Evolutionary conservation across 2,888 invertebrate species (phyloP).

Genomic region (Cephus spinipes): DNA sequence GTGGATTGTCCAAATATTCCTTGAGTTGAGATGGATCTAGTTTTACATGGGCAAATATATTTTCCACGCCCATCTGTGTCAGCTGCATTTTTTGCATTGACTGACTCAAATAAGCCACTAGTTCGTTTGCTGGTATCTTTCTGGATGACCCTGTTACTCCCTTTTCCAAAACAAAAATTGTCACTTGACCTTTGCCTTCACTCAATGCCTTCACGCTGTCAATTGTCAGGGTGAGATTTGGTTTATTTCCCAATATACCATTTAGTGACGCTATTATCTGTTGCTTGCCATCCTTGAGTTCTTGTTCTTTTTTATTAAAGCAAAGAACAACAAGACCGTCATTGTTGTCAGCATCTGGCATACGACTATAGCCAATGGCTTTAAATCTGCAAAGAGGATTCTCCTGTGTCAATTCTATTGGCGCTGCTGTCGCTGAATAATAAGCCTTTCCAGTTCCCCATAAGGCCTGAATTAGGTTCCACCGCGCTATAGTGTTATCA

Average conservation of each 20-base stretch:
- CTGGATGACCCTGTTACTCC: slow-evolving; percentile 73
- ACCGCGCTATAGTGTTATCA: slow-evolving; percentile 91
- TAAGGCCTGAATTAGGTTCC: slow-evolving; percentile 93
- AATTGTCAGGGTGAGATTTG: slow-evolving; percentile 82
- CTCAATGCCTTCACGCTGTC: slow-evolving; percentile 83
- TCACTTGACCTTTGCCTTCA: slow-evolving; percentile 81
- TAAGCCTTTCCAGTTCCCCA: slow-evolving; percentile 90
- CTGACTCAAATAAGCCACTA: slow-evolving; percentile 78
- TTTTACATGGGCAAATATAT: slow-evolving; percentile 79
- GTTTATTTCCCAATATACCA: slow-evolving; percentile 84
- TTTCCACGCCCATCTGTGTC: slow-evolving; percentile 77
- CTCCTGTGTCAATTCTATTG: slow-evolving; percentile 86
- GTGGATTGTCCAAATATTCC: slow-evolving; percentile 92
- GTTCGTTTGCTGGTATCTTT: slow-evolving; percentile 79
- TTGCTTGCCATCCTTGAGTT: slow-evolving; percentile 71
- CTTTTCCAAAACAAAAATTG: slow-evolving; percentile 81
- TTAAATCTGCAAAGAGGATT: slow-evolving; percentile 95
- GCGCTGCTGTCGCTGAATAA: slow-evolving; percentile 80
- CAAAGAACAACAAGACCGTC: slow-evolving; percentile 90
- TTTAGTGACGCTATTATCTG: slow-evolving; percentile 74
- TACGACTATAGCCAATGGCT: slow-evolving; percentile 91
- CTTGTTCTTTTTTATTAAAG: slow-evolving; percentile 85
- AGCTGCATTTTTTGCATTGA: slow-evolving; percentile 80
- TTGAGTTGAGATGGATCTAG: slow-evolving; percentile 84
- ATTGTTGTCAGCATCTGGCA: slow-evolving; percentile 89